Percentiles rank a stretch among this genome's conserved stretches.
Conservation (phyloP, 2,113 vertebrate genomes). For the Columba livia region DNA sequence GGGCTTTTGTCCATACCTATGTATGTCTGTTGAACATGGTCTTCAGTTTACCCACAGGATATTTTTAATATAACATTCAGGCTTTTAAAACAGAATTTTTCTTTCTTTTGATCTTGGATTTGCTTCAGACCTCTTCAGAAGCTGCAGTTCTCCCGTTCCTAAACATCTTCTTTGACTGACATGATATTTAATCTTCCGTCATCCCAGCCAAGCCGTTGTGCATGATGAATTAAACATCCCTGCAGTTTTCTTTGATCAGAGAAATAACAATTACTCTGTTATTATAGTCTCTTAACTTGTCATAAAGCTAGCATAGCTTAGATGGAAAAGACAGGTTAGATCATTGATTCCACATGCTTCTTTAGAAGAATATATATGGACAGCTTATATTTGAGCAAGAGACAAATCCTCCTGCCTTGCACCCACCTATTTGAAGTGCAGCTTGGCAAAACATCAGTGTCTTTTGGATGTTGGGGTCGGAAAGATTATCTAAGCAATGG, state of each 20-base stretch:
- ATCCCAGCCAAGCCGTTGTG: neutral
- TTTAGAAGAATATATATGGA: neutral
- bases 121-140: constrained; percentile 25
- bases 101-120: constrained; percentile 47
- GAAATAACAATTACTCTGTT: constrained; percentile 30
- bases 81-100: neutral
- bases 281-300: neutral
- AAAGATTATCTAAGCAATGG: neutral
- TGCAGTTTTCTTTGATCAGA: constrained; percentile 44
- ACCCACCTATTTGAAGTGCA: neutral
- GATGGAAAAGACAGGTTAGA: neutral
- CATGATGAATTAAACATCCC: constrained; percentile 18
- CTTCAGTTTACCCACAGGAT: neutral
- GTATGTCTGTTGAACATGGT: neutral
- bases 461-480: neutral
- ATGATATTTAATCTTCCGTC: neutral
- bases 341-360: neutral
- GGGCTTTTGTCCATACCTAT: accelerated
- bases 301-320: neutral
- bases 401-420: accelerated
- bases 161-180: neutral
- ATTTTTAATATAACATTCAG: neutral
- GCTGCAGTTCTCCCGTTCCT: neutral
- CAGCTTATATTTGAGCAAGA: neutral
- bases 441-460: neutral